These are phyloP conservation scores for Galeopterus variegatus DNA, from an alignment of 2,113 vertebrate species.

Conservation along the genomic window DNA sequence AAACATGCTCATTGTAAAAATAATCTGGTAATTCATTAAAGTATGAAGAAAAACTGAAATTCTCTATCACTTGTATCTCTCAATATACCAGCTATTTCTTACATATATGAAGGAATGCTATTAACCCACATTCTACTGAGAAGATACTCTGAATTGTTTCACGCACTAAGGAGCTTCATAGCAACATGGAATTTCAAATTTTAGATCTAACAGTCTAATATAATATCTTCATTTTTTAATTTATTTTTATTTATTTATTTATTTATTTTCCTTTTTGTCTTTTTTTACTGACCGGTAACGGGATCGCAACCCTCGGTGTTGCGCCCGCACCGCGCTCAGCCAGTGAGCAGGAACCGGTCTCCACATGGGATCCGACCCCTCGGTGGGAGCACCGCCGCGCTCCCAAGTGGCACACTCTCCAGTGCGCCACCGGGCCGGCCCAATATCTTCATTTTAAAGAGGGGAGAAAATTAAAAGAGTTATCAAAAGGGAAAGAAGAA, in stretches of 20 bases:
- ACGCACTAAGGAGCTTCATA: not conserved
- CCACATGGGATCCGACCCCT: too few relatives aligned
- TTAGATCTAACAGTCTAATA: not conserved
- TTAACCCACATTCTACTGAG: not conserved
- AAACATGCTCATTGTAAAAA: constrained; percentile 1
- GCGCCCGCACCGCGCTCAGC: too few relatives aligned
- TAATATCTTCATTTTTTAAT: constrained; percentile 53
- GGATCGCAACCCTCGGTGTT: too few relatives aligned
- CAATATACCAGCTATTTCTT: not conserved
- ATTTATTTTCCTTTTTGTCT: too few relatives aligned
- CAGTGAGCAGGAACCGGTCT: too few relatives aligned
- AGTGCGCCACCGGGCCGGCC: too few relatives aligned
- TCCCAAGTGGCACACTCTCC: too few relatives aligned
- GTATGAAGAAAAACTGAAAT: constrained; percentile 14
- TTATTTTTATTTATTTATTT: too few relatives aligned
- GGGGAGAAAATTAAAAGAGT: not conserved
- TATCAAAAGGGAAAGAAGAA: constrained; percentile 47
- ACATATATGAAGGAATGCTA: not conserved
- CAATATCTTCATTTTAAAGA: constrained; percentile 45
- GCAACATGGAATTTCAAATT: not conserved
- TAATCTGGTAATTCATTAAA: not conserved
- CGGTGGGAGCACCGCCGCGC: too few relatives aligned
- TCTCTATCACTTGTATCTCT: not conserved
- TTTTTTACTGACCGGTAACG: too few relatives aligned
- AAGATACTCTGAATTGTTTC: constrained; percentile 7